Base-by-base conservation (phyloP, 1,140 invertebrate genomes). In the Dendrolimus kikuchii region DNA sequence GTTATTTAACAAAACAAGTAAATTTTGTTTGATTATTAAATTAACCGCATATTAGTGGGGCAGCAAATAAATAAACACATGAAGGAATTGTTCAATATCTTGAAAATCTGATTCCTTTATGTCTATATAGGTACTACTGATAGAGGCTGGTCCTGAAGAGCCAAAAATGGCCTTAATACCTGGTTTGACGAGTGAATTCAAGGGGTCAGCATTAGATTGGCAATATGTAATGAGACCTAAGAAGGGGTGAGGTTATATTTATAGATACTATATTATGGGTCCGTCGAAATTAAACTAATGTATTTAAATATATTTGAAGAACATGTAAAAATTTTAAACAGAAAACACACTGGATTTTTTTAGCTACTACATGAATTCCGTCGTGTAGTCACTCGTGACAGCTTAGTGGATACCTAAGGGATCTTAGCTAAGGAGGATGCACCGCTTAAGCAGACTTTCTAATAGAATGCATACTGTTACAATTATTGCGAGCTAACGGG, bases 71-170 rank as follows among this genome's bases (percentile, higher is more conserved):
- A 23, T 3, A 23, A 23, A 23, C 41, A 4, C n/a, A 5, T 42
- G 41, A 42, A 7, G 7, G 7, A 7, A 42, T 42, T 42, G 7
- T 42, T 7, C 3, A 7, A 7, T 5, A 42, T 42, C 41, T 42
- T 42, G 38, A 37, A 47, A 9, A 6, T 46, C 38, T n/a, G 7
- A 47, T 37, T 47, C 8, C 37, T 38, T 6, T 8, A 48, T 48
- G 45, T 45, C 6, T 40, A 54, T 62, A 41, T 46, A 83, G 49
- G 87, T 92, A 3, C 74, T 92, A 7, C 66, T 93, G 6, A 74
- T 92, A 5, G 92, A 93, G 74, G 90, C 92, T 4, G 94, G 93
- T 0, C 89, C 90, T 5, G 90, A 92, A 53, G 93, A 94, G 64
- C 91, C 91, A 38, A 88, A 92, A 41, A 88, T 93, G 53, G 90